Evolutionary conservation across 2,113 vertebrate genomes (phyloP).

Genomic region (Oryzias melastigma): DNA sequence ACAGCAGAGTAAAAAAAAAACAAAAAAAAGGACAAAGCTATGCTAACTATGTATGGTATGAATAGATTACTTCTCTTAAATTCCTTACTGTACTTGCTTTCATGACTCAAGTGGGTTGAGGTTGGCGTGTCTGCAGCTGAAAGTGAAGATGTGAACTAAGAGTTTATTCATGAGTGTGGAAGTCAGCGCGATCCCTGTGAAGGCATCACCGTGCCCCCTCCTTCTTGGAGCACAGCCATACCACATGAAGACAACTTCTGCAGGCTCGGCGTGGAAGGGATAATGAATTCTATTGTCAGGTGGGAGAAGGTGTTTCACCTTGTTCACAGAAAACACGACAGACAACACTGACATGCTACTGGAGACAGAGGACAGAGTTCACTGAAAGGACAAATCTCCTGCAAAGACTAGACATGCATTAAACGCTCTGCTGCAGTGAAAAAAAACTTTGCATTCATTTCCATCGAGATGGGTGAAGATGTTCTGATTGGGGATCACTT

Average conservation of each 20-base stretch:
- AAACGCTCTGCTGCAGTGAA: constrained; percentile 26
- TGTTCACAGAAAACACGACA: constrained; percentile 55
- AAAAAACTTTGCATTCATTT: constrained; percentile 71
- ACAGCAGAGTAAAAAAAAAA: no score
- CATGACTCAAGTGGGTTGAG: constrained; percentile 3
- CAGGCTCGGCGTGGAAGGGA: constrained; percentile 53
- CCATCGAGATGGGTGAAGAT: constrained; percentile 67
- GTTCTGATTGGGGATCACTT: constrained; percentile 67
- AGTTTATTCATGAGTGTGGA: constrained; percentile 60
- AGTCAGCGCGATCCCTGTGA: constrained; percentile 55
- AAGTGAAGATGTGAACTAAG: constrained; percentile 43
- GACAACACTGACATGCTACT: constrained; percentile 40
- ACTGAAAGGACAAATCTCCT: constrained; percentile 68
- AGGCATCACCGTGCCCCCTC: constrained; percentile 40
- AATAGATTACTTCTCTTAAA: constrained; percentile 38
- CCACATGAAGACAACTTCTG: constrained; percentile 64
- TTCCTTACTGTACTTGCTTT: constrained; percentile 28
- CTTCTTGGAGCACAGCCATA: constrained; percentile 52
- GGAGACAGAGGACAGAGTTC: constrained; percentile 68
- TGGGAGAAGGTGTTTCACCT: constrained; percentile 61
- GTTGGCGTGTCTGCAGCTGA: constrained; percentile 24
- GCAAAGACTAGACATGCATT: constrained; percentile 35
- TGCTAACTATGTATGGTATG: constrained; percentile 34
- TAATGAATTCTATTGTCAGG: constrained; percentile 73
- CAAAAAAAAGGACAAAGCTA: constrained; percentile 10